Percentiles rank a stretch among this genome's conserved stretches.
These are phyloP conservation scores for Albula glossodonta DNA, from an alignment of 2,113 vertebrate genomes.

Conservation along the genomic window DNA sequence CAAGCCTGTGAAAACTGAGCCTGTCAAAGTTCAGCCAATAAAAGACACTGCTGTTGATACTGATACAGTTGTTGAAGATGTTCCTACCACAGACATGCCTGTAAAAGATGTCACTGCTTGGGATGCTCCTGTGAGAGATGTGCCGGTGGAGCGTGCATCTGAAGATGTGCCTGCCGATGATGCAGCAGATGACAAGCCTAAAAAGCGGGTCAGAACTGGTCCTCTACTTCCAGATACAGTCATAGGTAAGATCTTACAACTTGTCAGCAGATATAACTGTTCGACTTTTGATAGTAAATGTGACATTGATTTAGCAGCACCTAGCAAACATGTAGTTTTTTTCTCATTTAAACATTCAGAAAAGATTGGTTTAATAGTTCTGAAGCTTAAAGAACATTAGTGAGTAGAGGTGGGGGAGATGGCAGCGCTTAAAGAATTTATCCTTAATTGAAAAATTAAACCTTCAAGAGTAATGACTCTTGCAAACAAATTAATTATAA, in stretches of 20 bases:
- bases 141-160: background rate
- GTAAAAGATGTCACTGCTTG: background rate
- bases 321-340: too few relatives aligned
- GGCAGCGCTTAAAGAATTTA: too few relatives aligned
- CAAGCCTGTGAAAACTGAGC: background rate
- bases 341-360: too few relatives aligned
- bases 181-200: background rate
- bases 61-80: background rate
- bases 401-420: too few relatives aligned
- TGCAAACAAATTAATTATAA: too few relatives aligned
- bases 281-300: too few relatives aligned
- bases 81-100: background rate
- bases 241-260: conserved; percentile 55
- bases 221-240: conserved; percentile 53
- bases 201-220: conserved; percentile 45
- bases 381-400: too few relatives aligned
- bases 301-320: too few relatives aligned
- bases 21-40: background rate
- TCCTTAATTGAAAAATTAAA: too few relatives aligned
- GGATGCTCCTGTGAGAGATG: background rate
- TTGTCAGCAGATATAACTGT: too few relatives aligned
- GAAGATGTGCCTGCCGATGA: background rate
- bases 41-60: background rate
- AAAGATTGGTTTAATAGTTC: too few relatives aligned
- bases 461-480: too few relatives aligned